Conservation (phyloP, 2,797 vertebrate genomes). For the Masticophis lateralis region DNA sequence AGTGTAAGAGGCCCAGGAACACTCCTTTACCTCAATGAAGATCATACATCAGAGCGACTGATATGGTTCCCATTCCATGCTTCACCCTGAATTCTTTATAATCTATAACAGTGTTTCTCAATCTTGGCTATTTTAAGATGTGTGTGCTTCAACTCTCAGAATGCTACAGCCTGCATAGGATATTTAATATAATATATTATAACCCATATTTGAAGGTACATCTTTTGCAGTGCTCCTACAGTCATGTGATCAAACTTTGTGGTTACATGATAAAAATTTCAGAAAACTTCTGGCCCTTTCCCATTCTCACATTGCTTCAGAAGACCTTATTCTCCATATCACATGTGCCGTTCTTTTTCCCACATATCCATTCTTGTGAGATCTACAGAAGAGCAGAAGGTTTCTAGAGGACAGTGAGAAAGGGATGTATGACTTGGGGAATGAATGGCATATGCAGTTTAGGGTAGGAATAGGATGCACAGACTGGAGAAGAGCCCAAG, state of each 20-base stretch:
- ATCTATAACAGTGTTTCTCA: background rate
- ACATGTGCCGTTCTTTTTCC: background rate
- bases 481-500: no score
- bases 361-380: background rate
- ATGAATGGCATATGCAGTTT: background rate
- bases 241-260: background rate
- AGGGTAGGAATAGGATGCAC: no score
- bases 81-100: background rate
- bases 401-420: background rate
- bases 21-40: background rate
- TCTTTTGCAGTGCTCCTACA: background rate
- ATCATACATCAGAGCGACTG: background rate
- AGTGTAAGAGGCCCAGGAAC: background rate
- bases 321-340: background rate
- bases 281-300: background rate
- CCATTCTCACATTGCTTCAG: background rate
- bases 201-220: background rate
- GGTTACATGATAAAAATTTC: background rate
- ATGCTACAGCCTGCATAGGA: background rate
- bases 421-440: background rate
- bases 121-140: background rate
- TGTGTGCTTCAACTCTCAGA: background rate
- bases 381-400: background rate
- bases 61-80: background rate
- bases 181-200: background rate